Conservation (phyloP, 2,888 invertebrate species). For the Tricholauxania praeusta region DNA sequence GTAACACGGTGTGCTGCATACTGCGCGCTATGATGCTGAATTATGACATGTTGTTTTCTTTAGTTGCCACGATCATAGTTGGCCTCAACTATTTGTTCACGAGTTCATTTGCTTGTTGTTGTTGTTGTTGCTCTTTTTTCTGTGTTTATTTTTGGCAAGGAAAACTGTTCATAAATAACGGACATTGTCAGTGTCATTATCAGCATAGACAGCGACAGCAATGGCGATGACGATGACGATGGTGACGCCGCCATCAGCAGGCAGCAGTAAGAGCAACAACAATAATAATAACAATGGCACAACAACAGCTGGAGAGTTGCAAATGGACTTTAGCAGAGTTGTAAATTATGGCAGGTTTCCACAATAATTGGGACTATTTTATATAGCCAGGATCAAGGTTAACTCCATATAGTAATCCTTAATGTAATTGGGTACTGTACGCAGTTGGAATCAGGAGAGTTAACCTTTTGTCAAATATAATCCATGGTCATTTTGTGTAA, state of each 20-base stretch:
- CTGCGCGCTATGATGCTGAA: slow-evolving; percentile 19
- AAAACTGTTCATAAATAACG: slow-evolving; percentile 58
- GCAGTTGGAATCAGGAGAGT: too few species aligned
- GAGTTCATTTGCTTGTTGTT: slow-evolving; percentile 2
- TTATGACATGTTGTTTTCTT: slow-evolving; percentile 38
- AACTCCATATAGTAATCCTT: too few species aligned
- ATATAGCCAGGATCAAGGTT: background rate
- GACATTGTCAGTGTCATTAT: slow-evolving; percentile 54
- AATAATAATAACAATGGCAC: slow-evolving; percentile 2
- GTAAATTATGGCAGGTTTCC: slow-evolving; percentile 11
- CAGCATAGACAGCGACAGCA: slow-evolving; percentile 52
- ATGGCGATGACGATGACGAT: slow-evolving; percentile 42
- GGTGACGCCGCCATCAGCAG: slow-evolving; percentile 41
- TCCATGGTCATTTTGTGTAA: too few species aligned
- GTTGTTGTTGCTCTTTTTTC: slow-evolving; percentile 44
- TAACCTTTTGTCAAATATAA: too few species aligned
- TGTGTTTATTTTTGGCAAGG: slow-evolving; percentile 48
- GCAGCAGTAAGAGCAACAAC: slow-evolving; percentile 18
- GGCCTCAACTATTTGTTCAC: background rate
- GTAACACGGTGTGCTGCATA: background rate
- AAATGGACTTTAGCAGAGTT: slow-evolving; percentile 8
- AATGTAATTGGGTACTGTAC: too few species aligned
- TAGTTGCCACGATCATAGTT: slow-evolving; percentile 32
- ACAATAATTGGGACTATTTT: slow-evolving; percentile 22
- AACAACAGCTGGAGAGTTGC: slow-evolving; percentile 22